Evolutionary conservation across 2,113 vertebrate species (phyloP), one percentile per base, ranked within the genome.

Genomic region (Chascanopsetta lugubris): DNA sequence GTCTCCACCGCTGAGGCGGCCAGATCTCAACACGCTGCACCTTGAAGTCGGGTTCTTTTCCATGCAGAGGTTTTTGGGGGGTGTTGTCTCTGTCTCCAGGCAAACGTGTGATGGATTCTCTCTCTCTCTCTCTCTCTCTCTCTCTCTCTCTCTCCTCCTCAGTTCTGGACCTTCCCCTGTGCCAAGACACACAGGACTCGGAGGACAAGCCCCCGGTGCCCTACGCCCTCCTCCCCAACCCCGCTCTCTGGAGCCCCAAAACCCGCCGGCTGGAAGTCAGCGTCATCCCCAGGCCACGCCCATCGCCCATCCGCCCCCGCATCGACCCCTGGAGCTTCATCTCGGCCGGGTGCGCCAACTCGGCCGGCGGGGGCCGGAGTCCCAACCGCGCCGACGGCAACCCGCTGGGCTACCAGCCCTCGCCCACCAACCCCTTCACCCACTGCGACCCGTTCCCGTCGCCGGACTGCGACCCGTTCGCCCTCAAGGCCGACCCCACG

Each of bases 311-410:
- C n/a, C 93, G 95, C 4, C 93, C 81, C 32, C 92, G 94, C 69
- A 95, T 96, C 1, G 94, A 96, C 69, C 94, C 94, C 0, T 96
- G 95, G 95, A 96, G 94, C 87, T 96, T 95, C 13, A 90, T 96
- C 61, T 96, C 95, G 0, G 92, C 94, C 0, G 94, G 94, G 0
- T 61, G 80, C 0, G 53, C 42, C 6, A 83, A 74, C 80, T 53
- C 79, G 13, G n/a, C n/a, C n/a, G 49, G 65, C 25, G 60, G 74
- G 25, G 21, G 80, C 3, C 77, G 85, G 9, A 86, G 82, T n/a
- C 36, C 78, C 0, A 48, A 73, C 70, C 71, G 88, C 59, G 51
- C 69, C 1, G 69, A 88, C 76, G 30, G 75, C 88, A 81, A 21
- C 65, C 34, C 15, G 7, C 81, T 86, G 68, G 88, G 79, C 56